A percentile compares a stretch with the other conserved stretches of the same genome.
phyloP scores from a whole-genome alignment of 2,797 vertebrate species.

The Tenualosa ilisha region DNA sequence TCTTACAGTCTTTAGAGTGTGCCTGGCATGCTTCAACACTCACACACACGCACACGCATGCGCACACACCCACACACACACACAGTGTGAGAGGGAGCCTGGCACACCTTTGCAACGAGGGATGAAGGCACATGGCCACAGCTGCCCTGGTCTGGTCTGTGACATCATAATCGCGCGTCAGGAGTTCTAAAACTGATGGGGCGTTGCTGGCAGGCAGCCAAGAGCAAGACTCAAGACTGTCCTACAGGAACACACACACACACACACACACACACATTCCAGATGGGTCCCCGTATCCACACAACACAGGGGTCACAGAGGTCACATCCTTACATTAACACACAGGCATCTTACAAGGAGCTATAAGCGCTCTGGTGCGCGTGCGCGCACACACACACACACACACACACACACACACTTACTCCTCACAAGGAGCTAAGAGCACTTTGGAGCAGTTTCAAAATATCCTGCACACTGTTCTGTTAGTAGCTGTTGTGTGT shows the following conservation, averaged over 20 bases:
- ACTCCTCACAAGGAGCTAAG: neutral
- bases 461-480: too few species aligned
- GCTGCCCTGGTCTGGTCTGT: slow-evolving; percentile 27
- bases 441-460: neutral
- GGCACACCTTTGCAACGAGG: slow-evolving; percentile 49
- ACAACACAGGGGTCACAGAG: neutral
- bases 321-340: neutral
- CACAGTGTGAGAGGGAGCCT: slow-evolving; percentile 33
- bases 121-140: slow-evolving; percentile 52
- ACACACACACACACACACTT: neutral
- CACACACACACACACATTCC: neutral
- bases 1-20: too few species aligned
- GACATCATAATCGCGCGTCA: neutral
- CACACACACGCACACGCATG: slow-evolving; percentile 36
- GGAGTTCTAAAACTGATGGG: neutral
- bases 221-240: neutral
- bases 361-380: too few species aligned
- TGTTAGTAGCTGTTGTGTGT: too few species aligned
- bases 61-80: slow-evolving; percentile 36
- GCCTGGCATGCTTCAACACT: too few species aligned
- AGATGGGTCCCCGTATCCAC: too few species aligned
- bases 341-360: too few species aligned
- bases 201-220: neutral
- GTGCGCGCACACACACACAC: too few species aligned
- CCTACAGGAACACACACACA: too few species aligned